phyloP scores from a whole-genome alignment of 2,888 invertebrate genomes.

The Ecliptopera silaceata region DNA sequence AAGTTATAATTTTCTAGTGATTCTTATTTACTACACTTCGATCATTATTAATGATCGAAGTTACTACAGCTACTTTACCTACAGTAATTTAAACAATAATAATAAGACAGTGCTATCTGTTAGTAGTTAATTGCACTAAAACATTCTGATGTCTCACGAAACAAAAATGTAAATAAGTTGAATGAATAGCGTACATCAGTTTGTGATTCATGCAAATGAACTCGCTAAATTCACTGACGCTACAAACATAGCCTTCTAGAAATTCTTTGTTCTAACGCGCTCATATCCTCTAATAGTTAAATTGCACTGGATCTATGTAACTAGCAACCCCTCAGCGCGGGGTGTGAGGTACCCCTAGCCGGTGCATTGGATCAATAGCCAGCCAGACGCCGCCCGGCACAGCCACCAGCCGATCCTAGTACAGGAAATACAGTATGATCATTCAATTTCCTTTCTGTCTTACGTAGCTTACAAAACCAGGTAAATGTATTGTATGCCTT shows the following conservation, averaged over 20 bases:
- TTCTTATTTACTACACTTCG: too few relatives aligned
- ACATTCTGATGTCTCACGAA: too few relatives aligned
- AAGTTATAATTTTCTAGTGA: neutral
- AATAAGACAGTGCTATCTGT: too few relatives aligned
- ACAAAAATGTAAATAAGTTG: too few relatives aligned
- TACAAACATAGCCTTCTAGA: neutral
- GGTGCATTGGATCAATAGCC: constrained; percentile 63
- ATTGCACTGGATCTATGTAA: constrained; percentile 15
- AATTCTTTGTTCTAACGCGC: constrained; percentile 3
- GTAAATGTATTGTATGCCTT: too few relatives aligned
- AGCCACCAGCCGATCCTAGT: constrained; percentile 24
- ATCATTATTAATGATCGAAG: too few relatives aligned
- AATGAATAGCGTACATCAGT: too few relatives aligned
- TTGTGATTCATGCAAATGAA: neutral
- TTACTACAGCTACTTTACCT: too few relatives aligned
- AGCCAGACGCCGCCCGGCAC: constrained; percentile 38
- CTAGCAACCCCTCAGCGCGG: constrained; percentile 14
- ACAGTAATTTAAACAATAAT: too few relatives aligned
- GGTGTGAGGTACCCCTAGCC: constrained; percentile 43
- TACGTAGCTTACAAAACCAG: too few relatives aligned
- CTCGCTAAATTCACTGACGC: neutral
- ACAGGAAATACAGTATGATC: constrained; percentile 1
- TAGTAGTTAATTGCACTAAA: too few relatives aligned
- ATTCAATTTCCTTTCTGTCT: neutral
- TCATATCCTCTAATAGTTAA: neutral